Base-by-base conservation (phyloP, 2,113 vertebrate species). In the Hemichromis elongatus region DNA sequence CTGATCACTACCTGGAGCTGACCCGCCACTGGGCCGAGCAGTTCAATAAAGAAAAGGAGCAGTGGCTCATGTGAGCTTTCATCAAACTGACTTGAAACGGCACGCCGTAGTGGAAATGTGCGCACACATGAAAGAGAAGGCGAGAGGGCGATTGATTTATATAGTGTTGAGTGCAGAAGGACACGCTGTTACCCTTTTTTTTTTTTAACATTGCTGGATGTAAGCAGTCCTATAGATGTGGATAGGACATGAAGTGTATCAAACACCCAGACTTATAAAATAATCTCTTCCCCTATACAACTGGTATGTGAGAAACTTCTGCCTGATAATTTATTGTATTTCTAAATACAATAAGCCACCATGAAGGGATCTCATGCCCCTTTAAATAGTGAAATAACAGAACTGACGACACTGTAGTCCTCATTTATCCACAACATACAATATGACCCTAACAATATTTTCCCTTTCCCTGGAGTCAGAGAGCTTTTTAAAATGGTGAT, bases 21-120 rank as follows among this genome's bases (percentile, higher is more conserved):
- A 98, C 97, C 26, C 97, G 96, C 35, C 96, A 93, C 88, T 98
- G 97, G 97, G 97, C 96, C 0, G 97, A 98, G 88, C 96, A 97
- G 91, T 98, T 97, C 89, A 96, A 96, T 88, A 98, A 97, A 85
- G 98, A 98, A 93, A 98, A 98, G 89, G 96, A 97, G 87, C 96
- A 97, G 86, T 98, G 97, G 97, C 95, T 98, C 26, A 96, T 98
- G 97, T 95, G 92, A 94, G 45, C 70, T 57, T 42, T 70, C 5
- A 56, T 6, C 59, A 10, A n/a, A 79, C n/a, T 3, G 35, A 88
- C 28, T 42, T 28, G 16, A 79, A 50, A 55, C 5, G 18, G 50
- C 37, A 73, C 16, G 79, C 54, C 18, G 2, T 35, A 47, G 75
- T 59, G 66, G 68, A 86, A 50, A 47, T 18, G 68, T 63, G 81